Evolutionary conservation across 2,888 invertebrate genomes (phyloP).

Genomic region (Stenolophus ochropezus): DNA sequence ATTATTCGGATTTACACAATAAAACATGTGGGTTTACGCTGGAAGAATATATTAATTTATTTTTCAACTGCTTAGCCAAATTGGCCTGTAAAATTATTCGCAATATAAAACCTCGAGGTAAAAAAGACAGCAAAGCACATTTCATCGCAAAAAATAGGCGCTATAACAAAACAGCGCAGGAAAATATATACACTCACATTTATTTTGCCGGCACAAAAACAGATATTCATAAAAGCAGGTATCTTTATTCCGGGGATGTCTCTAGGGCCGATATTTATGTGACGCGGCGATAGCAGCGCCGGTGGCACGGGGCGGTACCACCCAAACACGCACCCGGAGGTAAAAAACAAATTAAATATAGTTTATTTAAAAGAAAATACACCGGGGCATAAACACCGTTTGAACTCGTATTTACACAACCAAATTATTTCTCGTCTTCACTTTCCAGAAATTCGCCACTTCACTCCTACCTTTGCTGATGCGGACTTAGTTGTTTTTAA

Average conservation of each 20-base stretch:
- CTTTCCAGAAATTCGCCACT: background rate
- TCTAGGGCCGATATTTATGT: conserved; percentile 51
- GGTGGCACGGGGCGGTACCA: conserved; percentile 3
- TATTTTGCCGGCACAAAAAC: conserved; percentile 49
- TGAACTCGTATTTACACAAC: conserved; percentile 15
- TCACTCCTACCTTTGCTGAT: background rate
- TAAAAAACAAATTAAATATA: conserved; percentile 52
- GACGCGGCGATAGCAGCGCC: conserved; percentile 31
- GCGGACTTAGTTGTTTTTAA: background rate
- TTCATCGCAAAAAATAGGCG: conserved; percentile 45
- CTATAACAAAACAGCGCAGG: conserved; percentile 44
- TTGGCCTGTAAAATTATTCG: conserved; percentile 26
- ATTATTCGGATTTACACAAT: background rate
- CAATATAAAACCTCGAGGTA: conserved; percentile 21
- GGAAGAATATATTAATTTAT: conserved; percentile 9
- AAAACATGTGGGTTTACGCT: conserved; percentile 6
- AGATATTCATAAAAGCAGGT: conserved; percentile 55
- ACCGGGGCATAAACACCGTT: background rate
- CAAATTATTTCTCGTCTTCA: conserved; percentile 29
- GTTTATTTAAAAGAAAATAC: conserved; percentile 48
- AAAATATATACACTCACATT: conserved; percentile 51
- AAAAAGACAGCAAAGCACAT: conserved; percentile 16
- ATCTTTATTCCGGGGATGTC: conserved; percentile 51
- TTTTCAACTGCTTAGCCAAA: conserved; percentile 32
- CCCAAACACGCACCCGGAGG: conserved; percentile 20